Evolutionary conservation across 2,888 invertebrate species (phyloP).

Genomic region (Athetis lepigone): DNA sequence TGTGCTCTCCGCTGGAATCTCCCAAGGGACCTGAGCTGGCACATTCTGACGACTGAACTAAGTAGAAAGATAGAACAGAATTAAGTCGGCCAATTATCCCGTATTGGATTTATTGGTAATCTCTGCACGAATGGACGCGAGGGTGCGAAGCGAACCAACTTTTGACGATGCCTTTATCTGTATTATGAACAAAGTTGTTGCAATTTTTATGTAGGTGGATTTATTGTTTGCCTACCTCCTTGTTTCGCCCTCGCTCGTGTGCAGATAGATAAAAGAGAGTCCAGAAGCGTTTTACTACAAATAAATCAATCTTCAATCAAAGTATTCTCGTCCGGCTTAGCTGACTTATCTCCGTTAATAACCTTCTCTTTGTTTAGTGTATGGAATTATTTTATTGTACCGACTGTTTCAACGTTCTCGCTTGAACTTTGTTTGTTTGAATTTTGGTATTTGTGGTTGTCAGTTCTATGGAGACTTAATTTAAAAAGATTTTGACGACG

Average conservation of each 20-base stretch:
- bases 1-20: conserved; percentile 85
- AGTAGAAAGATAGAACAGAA: conserved; percentile 91
- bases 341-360: conserved; percentile 62
- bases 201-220: conserved; percentile 90
- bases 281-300: conserved; percentile 82
- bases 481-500: too few species aligned
- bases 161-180: conserved; percentile 90
- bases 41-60: conserved; percentile 91
- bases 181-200: conserved; percentile 90
- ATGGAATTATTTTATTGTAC: conserved; percentile 59
- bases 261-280: conserved; percentile 84
- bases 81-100: conserved; percentile 91
- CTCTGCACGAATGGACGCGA: conserved; percentile 90
- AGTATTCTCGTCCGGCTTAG: conserved; percentile 74
- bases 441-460: background rate
- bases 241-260: conserved; percentile 85
- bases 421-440: background rate
- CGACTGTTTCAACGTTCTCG: background rate
- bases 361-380: conserved; percentile 54
- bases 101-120: conserved; percentile 91
- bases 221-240: conserved; percentile 86
- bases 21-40: conserved; percentile 89
- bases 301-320: conserved; percentile 83
- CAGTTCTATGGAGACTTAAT: background rate
- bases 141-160: conserved; percentile 90